Evolutionary conservation across 2,113 vertebrate species (phyloP).

Genomic region (Mus spicilegus): DNA sequence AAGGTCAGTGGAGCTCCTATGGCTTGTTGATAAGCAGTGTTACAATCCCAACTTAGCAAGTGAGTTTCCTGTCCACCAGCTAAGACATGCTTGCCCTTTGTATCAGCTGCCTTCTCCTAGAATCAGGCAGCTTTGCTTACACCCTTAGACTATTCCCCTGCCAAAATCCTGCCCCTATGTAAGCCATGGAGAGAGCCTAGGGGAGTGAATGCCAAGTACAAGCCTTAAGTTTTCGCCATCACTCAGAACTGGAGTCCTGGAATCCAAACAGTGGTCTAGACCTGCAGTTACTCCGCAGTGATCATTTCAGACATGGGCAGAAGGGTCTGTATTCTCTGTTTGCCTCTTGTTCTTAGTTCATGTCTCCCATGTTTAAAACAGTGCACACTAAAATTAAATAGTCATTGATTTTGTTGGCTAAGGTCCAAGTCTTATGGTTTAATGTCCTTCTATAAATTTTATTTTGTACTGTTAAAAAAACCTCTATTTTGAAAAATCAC

Average conservation of each 20-base stretch:
- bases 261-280: background rate
- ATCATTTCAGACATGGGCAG: background rate
- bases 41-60: background rate
- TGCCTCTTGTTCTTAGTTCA: constrained; percentile 3
- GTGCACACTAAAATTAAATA: background rate
- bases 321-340: background rate
- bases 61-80: background rate
- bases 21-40: background rate
- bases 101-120: constrained; percentile 18
- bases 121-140: background rate
- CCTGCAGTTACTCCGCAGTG: background rate
- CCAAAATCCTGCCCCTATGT: background rate
- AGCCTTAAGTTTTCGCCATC: background rate
- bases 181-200: background rate
- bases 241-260: background rate
- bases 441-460: constrained; percentile 61
- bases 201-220: background rate
- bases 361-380: constrained; percentile 3
- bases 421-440: constrained; percentile 34
- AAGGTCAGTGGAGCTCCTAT: background rate
- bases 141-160: background rate
- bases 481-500: constrained; percentile 54
- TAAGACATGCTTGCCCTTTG: constrained; percentile 30
- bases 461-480: constrained; percentile 37
- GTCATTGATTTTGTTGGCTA: constrained; percentile 46